These are phyloP conservation scores for Syngnathus scovelli DNA, from an alignment of 2,113 vertebrate genomes.

Conservation along the genomic window DNA sequence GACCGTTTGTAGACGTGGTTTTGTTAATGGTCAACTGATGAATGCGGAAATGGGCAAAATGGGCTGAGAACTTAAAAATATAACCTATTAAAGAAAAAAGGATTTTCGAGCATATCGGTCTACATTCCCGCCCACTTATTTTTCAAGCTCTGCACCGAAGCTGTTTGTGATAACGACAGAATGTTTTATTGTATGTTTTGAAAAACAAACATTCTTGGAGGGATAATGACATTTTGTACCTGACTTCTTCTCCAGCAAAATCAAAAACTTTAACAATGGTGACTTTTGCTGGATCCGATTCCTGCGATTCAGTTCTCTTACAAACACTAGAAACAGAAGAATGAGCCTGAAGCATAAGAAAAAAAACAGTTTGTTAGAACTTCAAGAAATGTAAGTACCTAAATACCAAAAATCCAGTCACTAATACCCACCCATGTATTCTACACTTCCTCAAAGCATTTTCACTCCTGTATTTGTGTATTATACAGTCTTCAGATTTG, in stretches of 20 bases:
- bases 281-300: constrained; percentile 73
- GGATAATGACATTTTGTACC: constrained; percentile 65
- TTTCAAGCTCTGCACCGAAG: background rate
- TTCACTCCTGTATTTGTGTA: too few species aligned
- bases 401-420: background rate
- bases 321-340: constrained; percentile 25
- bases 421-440: too few species aligned
- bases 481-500: too few species aligned
- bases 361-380: constrained; percentile 11
- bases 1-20: too few species aligned
- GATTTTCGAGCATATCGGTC: too few species aligned
- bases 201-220: background rate
- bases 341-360: constrained; percentile 51
- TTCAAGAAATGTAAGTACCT: background rate
- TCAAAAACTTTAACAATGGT: constrained; percentile 91
- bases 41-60: too few species aligned
- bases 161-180: background rate
- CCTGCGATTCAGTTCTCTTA: constrained; percentile 46
- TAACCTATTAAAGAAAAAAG: too few species aligned
- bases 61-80: too few species aligned
- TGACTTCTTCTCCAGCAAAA: constrained; percentile 91
- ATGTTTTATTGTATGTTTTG: background rate
- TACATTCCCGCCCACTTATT: too few species aligned
- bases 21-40: too few species aligned
- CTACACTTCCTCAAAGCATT: too few species aligned